phyloP scores from a whole-genome alignment of 2,113 vertebrate species.

The Ctenodactylus gundi region DNA sequence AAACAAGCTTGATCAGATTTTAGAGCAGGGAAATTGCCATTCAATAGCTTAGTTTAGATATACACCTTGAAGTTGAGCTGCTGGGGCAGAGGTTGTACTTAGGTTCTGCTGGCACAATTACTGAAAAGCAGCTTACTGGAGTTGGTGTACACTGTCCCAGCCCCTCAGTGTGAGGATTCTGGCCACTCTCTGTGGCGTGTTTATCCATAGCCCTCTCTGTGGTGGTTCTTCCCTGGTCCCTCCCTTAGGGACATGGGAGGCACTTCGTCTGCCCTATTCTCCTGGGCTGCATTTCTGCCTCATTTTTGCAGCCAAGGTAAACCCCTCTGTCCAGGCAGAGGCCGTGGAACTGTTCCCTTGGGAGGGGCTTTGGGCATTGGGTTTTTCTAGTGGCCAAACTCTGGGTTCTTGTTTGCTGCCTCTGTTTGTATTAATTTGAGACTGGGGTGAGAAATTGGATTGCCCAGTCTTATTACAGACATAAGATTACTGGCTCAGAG shows the following conservation, averaged over 20 bases:
- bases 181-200: rapidly evolving
- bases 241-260: background rate
- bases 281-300: background rate
- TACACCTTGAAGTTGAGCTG: background rate
- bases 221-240: background rate
- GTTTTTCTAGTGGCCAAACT: background rate
- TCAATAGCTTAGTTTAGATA: no score
- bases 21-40: background rate
- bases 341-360: background rate
- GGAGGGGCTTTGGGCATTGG: no score
- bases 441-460: background rate
- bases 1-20: background rate
- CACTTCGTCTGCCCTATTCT: background rate
- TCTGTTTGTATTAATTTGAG: background rate
- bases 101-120: rapidly evolving
- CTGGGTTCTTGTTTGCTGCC: background rate
- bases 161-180: rapidly evolving
- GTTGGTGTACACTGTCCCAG: rapidly evolving
- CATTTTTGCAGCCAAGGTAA: background rate
- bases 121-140: background rate
- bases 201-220: background rate
- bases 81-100: rapidly evolving
- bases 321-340: background rate
- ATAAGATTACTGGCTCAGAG: background rate
- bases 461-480: background rate